These are phyloP conservation scores for Clupea harengus DNA, from an alignment of 2,113 vertebrate species.

Conservation along the genomic window DNA sequence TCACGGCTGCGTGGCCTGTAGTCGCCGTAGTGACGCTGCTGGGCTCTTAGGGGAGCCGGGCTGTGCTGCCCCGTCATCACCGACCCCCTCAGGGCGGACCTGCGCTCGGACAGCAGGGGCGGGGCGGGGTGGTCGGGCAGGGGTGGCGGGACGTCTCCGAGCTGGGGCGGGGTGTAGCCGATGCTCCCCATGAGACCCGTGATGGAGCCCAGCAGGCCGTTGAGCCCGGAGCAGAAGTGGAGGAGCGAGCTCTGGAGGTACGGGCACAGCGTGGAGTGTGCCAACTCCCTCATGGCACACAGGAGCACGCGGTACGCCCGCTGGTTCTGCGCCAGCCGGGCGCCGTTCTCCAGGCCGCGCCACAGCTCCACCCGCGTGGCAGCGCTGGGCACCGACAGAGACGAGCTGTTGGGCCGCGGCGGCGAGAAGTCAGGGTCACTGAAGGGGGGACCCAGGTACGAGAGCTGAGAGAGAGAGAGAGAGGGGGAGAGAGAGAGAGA, in stretches of 20 bases:
- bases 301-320: slow-evolving; percentile 92
- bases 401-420: slow-evolving; percentile 82
- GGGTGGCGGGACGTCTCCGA: neutral
- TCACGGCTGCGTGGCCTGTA: neutral
- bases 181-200: slow-evolving; percentile 88
- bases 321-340: slow-evolving; percentile 90
- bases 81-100: neutral
- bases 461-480: slow-evolving; percentile 74
- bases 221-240: slow-evolving; percentile 91
- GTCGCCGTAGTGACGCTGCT: neutral
- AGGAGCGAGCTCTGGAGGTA: slow-evolving; percentile 85
- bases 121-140: neutral
- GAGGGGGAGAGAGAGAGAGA: neutral
- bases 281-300: slow-evolving; percentile 83
- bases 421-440: slow-evolving; percentile 95
- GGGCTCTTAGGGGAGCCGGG: slow-evolving; percentile 59
- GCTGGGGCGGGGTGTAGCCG: slow-evolving; percentile 78
- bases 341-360: slow-evolving; percentile 89
- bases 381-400: slow-evolving; percentile 85
- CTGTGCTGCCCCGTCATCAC: neutral
- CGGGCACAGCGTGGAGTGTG: slow-evolving; percentile 80
- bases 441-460: slow-evolving; percentile 93
- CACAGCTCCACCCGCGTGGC: slow-evolving; percentile 90
- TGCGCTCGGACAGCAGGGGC: neutral
- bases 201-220: slow-evolving; percentile 89